phyloP scores from a whole-genome alignment of 2,113 vertebrate species.

The Machaerirhynchus nigripectus region DNA sequence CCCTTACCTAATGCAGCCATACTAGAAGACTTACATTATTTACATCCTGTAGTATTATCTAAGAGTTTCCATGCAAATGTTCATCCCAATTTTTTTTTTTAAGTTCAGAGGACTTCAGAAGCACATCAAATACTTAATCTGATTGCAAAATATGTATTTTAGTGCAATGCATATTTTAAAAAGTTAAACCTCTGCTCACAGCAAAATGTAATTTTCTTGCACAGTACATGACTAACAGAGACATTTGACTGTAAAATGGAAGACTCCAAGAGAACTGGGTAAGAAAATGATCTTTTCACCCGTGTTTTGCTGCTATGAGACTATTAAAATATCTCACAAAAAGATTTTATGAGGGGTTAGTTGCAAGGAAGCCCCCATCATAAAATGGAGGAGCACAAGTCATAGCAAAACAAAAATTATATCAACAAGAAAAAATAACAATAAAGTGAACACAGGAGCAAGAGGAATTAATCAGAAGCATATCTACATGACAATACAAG shows the following conservation, averaged over 20 bases:
- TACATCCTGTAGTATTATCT: background rate
- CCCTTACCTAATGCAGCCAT: background rate
- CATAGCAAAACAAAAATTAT: background rate
- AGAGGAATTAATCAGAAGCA: constrained; percentile 11
- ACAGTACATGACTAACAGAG: background rate
- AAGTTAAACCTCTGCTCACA: background rate
- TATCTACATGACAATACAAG: constrained; percentile 20
- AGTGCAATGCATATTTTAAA: background rate
- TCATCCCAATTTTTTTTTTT: background rate
- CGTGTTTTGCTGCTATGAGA: background rate
- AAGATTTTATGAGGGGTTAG: background rate
- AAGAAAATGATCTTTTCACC: background rate
- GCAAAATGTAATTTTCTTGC: background rate
- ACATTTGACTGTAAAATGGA: background rate
- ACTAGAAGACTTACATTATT: background rate
- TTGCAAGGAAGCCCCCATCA: background rate
- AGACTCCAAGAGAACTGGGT: background rate
- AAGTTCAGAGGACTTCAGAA: background rate
- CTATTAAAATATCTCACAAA: background rate
- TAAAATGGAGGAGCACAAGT: background rate
- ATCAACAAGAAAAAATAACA: background rate
- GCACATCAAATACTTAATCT: background rate
- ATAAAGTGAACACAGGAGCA: background rate
- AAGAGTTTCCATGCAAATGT: background rate
- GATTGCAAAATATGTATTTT: background rate